These are phyloP conservation scores for Ovis aries DNA, from an alignment of 2,113 vertebrate species.

Conservation along the genomic window DNA sequence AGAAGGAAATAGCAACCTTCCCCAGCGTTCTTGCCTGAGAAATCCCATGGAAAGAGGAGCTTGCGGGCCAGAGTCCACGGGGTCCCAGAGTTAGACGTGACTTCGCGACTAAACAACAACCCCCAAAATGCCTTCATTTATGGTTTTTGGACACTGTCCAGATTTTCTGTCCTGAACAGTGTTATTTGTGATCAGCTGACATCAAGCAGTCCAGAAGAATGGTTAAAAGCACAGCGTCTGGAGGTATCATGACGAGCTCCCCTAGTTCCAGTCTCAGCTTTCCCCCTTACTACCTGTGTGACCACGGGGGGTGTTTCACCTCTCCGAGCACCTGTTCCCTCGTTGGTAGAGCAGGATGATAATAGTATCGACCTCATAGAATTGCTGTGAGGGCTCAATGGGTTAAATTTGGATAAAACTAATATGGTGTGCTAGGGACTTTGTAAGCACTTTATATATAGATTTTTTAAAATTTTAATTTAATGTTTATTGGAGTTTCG, in stretches of 20 bases:
- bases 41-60: neutral
- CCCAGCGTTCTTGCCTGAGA: neutral
- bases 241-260: fast-evolving
- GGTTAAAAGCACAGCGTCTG: neutral
- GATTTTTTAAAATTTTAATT: neutral
- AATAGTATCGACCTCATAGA: fast-evolving
- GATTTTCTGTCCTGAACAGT: neutral
- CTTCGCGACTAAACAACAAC: neutral
- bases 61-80: neutral
- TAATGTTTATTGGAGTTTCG: neutral
- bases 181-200: neutral
- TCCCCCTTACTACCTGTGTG: neutral
- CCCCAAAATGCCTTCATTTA: neutral
- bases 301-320: fast-evolving
- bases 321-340: neutral
- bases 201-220: fast-evolving
- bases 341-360: neutral
- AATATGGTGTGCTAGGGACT: too few relatives aligned
- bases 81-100: neutral
- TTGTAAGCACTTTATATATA: neutral
- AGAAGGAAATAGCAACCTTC: neutral
- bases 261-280: neutral
- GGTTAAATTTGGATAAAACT: neutral
- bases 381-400: neutral
- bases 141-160: neutral